Base-by-base conservation (phyloP, 2,888 invertebrate species). In the Therioaphis trifolii region DNA sequence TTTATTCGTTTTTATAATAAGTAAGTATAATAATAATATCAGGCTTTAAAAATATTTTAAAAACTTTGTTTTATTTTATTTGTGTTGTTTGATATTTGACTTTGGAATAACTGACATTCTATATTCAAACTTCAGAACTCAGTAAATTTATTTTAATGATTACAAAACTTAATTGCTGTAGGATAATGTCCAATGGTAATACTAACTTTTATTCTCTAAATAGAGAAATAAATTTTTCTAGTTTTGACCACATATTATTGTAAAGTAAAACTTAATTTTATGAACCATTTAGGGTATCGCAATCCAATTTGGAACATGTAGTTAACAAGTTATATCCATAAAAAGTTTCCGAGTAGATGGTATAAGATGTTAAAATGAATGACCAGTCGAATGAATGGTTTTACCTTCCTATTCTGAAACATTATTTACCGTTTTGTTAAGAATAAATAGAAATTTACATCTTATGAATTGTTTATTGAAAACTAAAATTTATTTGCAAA, bases 61-160 rank as follows among this genome's bases (percentile, higher is more conserved):
- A 55, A 55, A 55, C 55, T 55, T 52, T 72, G 24, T 35, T 55
- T 3, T 29, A 72, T 29, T 21, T 9, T 27, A 35, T 72, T 55
- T 24, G 29, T 15, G 7, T 4, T 18, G 7, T 29, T 61, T 29
- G 18, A 18, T 63, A 63, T 27, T 14, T 29, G 29, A 63, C 29
- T 63, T 29, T 63, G 18, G 29, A 29, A 63, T 29, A 29, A 18
- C 14, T 63, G 0, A 29, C 27, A 29, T 63, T 29, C 27, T 63
- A 5, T 29, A 29, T 29, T 15, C 18, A 18, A 29, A 63, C 14
- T 63, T 63, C 15, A 18, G 24, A 18, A 18, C 58, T 43, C 18
- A 18, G 55, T 58, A 43, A 27, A 58, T 75, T 58, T 58, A 40
- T 58, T 75, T 68, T 43, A 27, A 58, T 75, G 58, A 40, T 75